Evolutionary conservation across 2,888 invertebrate genomes (phyloP).

Genomic region (Altica lythri): DNA sequence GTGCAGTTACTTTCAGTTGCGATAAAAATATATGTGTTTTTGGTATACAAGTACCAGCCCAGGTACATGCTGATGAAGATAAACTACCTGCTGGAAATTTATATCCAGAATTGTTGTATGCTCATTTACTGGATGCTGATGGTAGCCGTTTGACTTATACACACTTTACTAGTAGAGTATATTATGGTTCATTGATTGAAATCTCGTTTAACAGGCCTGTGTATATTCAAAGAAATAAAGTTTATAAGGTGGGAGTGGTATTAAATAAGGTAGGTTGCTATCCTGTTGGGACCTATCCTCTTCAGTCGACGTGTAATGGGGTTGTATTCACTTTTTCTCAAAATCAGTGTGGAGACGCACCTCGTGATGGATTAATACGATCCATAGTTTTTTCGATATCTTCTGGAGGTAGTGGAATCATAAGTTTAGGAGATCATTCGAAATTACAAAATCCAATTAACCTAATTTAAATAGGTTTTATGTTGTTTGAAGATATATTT

Average conservation of each 20-base stretch:
- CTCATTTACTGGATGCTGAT: constrained; percentile 79
- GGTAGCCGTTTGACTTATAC: constrained; percentile 81
- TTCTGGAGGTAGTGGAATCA: constrained; percentile 36
- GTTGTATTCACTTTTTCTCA: constrained; percentile 79
- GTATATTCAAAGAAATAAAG: constrained; percentile 75
- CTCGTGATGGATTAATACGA: constrained; percentile 77
- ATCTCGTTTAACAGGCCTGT: constrained; percentile 81
- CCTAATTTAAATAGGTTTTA: constrained; percentile 40
- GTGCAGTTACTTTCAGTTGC: constrained; percentile 78
- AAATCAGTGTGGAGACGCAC: constrained; percentile 71
- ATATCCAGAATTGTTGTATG: constrained; percentile 81
- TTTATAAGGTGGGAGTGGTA: constrained; percentile 81
- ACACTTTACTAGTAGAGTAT: constrained; percentile 78
- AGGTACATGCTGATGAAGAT: constrained; percentile 63
- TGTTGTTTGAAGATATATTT: constrained; percentile 22
- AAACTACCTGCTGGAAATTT: constrained; percentile 48
- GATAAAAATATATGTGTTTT: constrained; percentile 79
- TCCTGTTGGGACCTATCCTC: constrained; percentile 75
- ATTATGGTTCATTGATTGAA: constrained; percentile 74
- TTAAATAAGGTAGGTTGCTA: constrained; percentile 84
- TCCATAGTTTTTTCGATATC: constrained; percentile 74
- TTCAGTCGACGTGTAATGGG: constrained; percentile 69
- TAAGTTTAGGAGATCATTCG: constrained; percentile 43
- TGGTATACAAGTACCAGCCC: constrained; percentile 76
- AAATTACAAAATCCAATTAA: constrained; percentile 39